A percentile compares a stretch with the other conserved stretches of the same genome.
These are phyloP conservation scores for Sciurus vulgaris DNA, from an alignment of 2,797 vertebrate genomes.

Conservation along the genomic window DNA sequence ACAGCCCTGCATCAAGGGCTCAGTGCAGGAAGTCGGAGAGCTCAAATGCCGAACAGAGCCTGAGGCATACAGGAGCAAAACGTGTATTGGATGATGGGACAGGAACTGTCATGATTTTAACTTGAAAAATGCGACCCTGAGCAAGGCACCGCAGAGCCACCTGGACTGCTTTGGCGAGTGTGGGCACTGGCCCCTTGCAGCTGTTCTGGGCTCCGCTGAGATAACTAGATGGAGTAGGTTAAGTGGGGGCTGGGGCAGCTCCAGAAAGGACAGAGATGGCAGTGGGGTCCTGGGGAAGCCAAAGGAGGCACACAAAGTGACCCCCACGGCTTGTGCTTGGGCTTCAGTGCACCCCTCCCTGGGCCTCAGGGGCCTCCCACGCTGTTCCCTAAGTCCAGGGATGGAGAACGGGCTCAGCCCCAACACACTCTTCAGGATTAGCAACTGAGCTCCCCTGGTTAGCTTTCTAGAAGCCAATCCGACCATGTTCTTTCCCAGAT, in stretches of 20 bases:
- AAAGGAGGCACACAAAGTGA: background rate
- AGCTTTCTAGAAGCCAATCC: background rate
- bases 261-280: background rate
- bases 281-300: background rate
- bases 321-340: background rate
- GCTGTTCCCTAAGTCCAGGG: background rate
- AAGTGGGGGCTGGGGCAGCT: background rate
- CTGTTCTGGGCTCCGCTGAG: background rate
- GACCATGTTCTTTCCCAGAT: background rate
- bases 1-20: background rate
- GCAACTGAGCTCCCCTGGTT: background rate
- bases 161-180: background rate
- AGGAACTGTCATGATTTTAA: background rate
- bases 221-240: background rate
- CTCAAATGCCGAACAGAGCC: background rate
- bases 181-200: background rate
- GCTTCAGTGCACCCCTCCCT: rapidly evolving
- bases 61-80: background rate
- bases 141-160: background rate
- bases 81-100: background rate
- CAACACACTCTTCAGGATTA: rapidly evolving
- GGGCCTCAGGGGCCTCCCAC: too few species aligned
- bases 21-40: background rate
- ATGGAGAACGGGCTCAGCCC: too few species aligned
- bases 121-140: background rate